Percentiles rank a stretch among this genome's conserved stretches.
These are phyloP conservation scores for Drosophila sp. DNA, from an alignment of 1,140 invertebrate genomes.

Conservation along the genomic window DNA sequence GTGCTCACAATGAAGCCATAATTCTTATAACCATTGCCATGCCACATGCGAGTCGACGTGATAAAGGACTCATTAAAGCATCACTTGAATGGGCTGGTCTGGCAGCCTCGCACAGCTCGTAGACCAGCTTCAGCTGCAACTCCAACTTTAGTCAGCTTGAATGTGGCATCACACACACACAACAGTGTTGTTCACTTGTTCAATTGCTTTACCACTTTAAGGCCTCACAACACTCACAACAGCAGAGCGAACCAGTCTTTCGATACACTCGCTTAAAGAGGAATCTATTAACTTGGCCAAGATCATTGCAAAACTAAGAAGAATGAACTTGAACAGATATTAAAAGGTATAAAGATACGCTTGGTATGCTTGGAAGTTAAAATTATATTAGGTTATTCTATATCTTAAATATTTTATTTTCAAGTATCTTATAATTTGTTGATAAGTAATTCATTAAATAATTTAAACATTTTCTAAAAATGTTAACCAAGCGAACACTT, in stretches of 20 bases:
- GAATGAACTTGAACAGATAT: no score
- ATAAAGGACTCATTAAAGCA: slow-evolving; percentile 83
- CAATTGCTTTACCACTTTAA: slow-evolving; percentile 80
- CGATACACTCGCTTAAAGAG: slow-evolving; percentile 43
- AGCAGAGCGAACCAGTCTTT: slow-evolving; percentile 65
- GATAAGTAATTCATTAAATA: no score
- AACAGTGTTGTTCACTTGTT: slow-evolving; percentile 65
- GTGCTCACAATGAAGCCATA: slow-evolving; percentile 74
- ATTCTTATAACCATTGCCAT: slow-evolving; percentile 62
- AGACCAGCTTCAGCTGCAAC: slow-evolving; percentile 14
- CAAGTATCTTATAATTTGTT: no score
- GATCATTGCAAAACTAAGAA: not conserved
- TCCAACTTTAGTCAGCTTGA: slow-evolving; percentile 4
- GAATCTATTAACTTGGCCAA: slow-evolving; percentile 14
- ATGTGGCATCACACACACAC: slow-evolving; percentile 7
- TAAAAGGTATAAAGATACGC: no score
- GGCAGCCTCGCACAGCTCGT: slow-evolving; percentile 66
- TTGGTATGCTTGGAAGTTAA: no score
- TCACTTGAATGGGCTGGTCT: slow-evolving; percentile 79
- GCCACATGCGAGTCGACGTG: slow-evolving; percentile 66
- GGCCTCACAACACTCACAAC: slow-evolving; percentile 56
- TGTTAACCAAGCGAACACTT: no score
- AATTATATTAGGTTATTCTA: no score
- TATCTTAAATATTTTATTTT: no score
- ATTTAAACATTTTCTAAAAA: no score